These are phyloP conservation scores for Amaurobius ferox DNA, from an alignment of 2,888 invertebrate species.

Conservation along the genomic window DNA sequence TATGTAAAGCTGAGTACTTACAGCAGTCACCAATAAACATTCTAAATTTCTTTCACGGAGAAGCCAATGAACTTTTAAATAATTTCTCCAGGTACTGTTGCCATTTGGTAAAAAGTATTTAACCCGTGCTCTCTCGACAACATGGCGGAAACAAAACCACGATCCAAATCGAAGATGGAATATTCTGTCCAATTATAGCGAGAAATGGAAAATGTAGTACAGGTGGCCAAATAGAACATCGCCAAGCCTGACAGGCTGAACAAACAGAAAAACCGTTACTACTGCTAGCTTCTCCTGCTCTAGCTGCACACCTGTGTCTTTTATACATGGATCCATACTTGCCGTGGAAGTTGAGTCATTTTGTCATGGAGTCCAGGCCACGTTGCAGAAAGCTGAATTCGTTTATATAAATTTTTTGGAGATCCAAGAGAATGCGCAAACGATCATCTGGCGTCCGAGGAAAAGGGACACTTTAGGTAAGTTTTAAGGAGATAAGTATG, in stretches of 20 bases:
- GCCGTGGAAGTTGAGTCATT: conserved; percentile 32
- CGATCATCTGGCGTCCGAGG: background rate
- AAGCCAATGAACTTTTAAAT: too few species aligned
- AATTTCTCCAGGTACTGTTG: too few species aligned
- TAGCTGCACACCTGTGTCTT: conserved; percentile 58
- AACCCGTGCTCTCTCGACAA: too few species aligned
- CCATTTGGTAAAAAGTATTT: too few species aligned
- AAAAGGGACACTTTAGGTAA: background rate
- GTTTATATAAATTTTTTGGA: conserved; percentile 36
- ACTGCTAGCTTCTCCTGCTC: conserved; percentile 28
- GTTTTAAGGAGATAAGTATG: background rate
- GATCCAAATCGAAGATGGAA: conserved; percentile 31
- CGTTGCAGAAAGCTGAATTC: conserved; percentile 39
- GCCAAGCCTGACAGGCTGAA: conserved; percentile 51
- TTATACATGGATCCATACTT: conserved; percentile 32
- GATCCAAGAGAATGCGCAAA: background rate
- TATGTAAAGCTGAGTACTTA: too few species aligned
- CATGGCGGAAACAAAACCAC: conserved; percentile 11
- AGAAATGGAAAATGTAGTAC: conserved; percentile 45
- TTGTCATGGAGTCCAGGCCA: conserved; percentile 2
- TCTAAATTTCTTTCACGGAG: too few species aligned
- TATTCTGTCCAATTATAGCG: conserved; percentile 60
- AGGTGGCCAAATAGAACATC: conserved; percentile 59
- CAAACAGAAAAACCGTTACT: conserved; percentile 66
- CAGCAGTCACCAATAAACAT: too few species aligned